These are phyloP conservation scores for Parapsyche elsis DNA, from an alignment of 1,140 invertebrate genomes.

Conservation along the genomic window DNA sequence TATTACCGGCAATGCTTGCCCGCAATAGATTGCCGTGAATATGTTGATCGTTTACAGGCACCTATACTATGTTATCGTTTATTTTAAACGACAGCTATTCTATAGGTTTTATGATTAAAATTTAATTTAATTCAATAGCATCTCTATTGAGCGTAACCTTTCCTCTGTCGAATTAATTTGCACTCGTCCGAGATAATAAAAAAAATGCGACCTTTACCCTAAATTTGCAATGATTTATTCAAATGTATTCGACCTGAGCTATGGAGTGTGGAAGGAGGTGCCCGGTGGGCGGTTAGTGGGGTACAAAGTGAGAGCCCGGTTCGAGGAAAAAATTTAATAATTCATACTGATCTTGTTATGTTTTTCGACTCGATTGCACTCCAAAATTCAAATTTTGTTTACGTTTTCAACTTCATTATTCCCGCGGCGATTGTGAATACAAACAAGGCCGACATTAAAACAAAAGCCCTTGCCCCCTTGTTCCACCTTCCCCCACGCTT, in stretches of 20 bases:
- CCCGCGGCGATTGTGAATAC: slow-evolving; percentile 33
- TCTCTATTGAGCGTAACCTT: too few relatives aligned
- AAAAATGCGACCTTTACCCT: slow-evolving; percentile 8
- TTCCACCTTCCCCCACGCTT: too few relatives aligned
- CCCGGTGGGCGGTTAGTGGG: background rate
- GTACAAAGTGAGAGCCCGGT: background rate
- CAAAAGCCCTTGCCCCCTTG: background rate
- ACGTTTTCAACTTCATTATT: slow-evolving; percentile 40
- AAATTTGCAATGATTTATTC: slow-evolving; percentile 28
- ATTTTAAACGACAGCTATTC: too few relatives aligned
- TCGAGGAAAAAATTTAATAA: slow-evolving; percentile 12
- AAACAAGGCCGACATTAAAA: slow-evolving; percentile 28
- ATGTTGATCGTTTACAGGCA: too few relatives aligned
- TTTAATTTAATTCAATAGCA: too few relatives aligned
- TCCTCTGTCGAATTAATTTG: background rate
- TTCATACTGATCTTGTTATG: slow-evolving; percentile 39
- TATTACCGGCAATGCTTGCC: too few relatives aligned
- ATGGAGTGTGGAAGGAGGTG: background rate
- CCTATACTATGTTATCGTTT: too few relatives aligned
- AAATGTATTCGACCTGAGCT: slow-evolving; percentile 16
- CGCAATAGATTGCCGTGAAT: too few relatives aligned
- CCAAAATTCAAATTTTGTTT: slow-evolving; percentile 38
- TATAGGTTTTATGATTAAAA: too few relatives aligned
- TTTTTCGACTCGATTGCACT: slow-evolving; percentile 36
- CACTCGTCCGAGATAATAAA: background rate